These are phyloP conservation scores for Oreochromis mossambicus DNA, from an alignment of 2,797 vertebrate species.

Conservation along the genomic window DNA sequence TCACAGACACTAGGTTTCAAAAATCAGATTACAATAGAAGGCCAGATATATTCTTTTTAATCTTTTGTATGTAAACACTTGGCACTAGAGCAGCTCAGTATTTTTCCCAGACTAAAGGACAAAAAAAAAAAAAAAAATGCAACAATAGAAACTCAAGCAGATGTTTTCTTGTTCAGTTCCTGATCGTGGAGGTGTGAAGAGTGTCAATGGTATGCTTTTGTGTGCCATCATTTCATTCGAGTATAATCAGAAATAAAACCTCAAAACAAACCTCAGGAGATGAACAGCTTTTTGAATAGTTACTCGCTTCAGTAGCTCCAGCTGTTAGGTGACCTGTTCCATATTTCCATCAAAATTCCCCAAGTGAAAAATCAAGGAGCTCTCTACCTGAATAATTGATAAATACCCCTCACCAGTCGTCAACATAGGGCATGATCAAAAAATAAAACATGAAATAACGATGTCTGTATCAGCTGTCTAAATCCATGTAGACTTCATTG, in stretches of 20 bases:
- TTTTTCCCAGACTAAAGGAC: neutral
- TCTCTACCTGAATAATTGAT: slow-evolving; percentile 67
- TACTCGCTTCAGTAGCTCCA: neutral
- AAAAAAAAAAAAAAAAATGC: neutral
- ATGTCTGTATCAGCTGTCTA: slow-evolving; percentile 1
- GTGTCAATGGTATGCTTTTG: neutral
- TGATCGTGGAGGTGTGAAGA: neutral
- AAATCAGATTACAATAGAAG: neutral
- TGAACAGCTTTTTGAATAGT: slow-evolving; percentile 22
- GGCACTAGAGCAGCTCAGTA: neutral
- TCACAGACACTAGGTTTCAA: neutral
- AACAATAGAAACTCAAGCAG: neutral
- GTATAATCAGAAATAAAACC: neutral
- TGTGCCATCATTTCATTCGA: neutral
- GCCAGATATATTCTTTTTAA: neutral
- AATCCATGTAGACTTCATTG: slow-evolving; percentile 52
- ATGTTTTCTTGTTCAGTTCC: neutral
- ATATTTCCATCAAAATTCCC: slow-evolving; percentile 39
- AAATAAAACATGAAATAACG: slow-evolving; percentile 30
- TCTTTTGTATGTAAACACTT: neutral
- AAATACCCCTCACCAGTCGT: slow-evolving; percentile 4
- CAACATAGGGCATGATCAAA: slow-evolving; percentile 55
- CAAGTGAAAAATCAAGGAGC: slow-evolving; percentile 43
- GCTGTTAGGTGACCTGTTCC: slow-evolving; percentile 41
- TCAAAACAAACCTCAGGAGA: neutral